These are phyloP conservation scores for Scatophagus argus DNA, from an alignment of 2,113 vertebrate species.

Conservation along the genomic window DNA sequence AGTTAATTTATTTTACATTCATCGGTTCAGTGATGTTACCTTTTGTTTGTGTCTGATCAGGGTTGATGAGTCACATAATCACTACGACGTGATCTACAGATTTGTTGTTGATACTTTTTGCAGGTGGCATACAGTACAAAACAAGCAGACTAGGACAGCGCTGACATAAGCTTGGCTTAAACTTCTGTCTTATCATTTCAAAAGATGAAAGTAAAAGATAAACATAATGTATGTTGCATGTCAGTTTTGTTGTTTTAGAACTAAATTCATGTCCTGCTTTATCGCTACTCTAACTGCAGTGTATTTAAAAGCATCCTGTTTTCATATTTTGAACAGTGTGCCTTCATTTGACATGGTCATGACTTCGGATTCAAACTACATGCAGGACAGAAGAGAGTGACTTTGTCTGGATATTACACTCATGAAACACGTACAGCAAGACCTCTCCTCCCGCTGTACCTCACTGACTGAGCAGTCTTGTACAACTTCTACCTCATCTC, in stretches of 20 bases:
- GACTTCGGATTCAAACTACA: not conserved
- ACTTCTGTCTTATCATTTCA: not conserved
- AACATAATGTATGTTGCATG: not conserved
- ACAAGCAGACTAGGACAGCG: not conserved
- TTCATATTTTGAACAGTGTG: not conserved
- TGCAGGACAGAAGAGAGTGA: not conserved
- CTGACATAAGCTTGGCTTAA: not conserved
- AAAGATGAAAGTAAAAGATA: not conserved
- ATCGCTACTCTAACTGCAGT: not conserved
- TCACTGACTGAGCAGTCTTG: constrained; percentile 8
- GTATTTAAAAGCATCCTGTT: constrained; percentile 14
- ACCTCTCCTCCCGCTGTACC: not conserved
- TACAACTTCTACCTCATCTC: constrained; percentile 10
- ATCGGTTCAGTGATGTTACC: not conserved
- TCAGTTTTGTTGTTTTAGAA: constrained; percentile 2
- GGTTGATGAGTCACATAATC: not conserved
- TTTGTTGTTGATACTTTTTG: constrained; percentile 2
- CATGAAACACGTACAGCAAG: constrained; percentile 11
- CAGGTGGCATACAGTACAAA: too few species aligned
- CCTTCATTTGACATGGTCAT: constrained; percentile 19
- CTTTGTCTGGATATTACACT: constrained; percentile 1
- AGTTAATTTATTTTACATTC: constrained; percentile 1
- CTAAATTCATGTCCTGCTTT: constrained; percentile 10
- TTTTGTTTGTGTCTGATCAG: not conserved
- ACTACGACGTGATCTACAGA: not conserved